Conservation (phyloP, 2,888 invertebrate species). For the Ctena decussata region DNA sequence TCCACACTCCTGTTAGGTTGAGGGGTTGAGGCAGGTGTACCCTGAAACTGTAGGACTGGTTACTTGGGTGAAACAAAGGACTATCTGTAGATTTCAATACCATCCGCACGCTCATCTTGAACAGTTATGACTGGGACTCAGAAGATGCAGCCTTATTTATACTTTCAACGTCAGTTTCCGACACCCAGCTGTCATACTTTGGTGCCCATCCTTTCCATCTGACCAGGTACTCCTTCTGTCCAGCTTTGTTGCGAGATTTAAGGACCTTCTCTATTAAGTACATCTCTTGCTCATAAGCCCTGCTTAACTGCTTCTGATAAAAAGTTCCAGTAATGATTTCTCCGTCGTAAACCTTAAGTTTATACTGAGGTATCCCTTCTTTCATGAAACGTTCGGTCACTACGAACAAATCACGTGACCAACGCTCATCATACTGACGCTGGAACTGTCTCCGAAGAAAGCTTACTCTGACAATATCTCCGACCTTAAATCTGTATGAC, state of each 20-base stretch:
- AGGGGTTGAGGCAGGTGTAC: slow-evolving; percentile 26
- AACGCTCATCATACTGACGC: neutral
- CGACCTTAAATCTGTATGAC: neutral
- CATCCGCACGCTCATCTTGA: neutral
- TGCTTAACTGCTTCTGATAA: slow-evolving; percentile 51
- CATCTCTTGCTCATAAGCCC: slow-evolving; percentile 30
- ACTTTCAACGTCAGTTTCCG: too few relatives aligned
- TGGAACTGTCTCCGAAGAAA: neutral
- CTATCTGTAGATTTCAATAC: neutral
- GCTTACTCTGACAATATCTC: neutral
- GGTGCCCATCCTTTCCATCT: too few relatives aligned
- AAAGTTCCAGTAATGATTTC: slow-evolving; percentile 34
- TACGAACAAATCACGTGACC: neutral
- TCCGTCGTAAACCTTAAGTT: slow-evolving; percentile 25
- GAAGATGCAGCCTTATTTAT: too few relatives aligned
- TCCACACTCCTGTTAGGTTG: slow-evolving; percentile 17
- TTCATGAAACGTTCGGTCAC: neutral
- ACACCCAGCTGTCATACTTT: too few relatives aligned
- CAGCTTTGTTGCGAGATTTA: neutral
- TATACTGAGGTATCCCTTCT: slow-evolving; percentile 36
- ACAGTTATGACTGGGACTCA: too few relatives aligned
- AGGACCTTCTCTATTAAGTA: slow-evolving; percentile 40
- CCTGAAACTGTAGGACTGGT: slow-evolving; percentile 11
- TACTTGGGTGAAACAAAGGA: neutral
- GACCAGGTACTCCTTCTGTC: too few relatives aligned